These are phyloP conservation scores for Pilophorus perplexus DNA, from an alignment of 2,888 invertebrate species.

Conservation along the genomic window DNA sequence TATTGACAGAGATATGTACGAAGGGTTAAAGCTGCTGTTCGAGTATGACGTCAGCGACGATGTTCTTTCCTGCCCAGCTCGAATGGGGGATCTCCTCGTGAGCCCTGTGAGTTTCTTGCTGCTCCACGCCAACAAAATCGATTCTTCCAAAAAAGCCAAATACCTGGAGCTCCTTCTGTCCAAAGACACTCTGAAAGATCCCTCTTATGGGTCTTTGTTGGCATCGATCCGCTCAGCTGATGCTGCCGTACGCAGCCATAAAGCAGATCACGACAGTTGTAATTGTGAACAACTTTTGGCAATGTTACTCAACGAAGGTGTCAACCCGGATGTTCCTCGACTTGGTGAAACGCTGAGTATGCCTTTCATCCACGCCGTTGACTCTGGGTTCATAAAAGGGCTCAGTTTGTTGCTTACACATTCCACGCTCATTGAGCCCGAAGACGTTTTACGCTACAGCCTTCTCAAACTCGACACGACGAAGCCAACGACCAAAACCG, in stretches of 20 bases:
- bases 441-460: slow-evolving; percentile 1
- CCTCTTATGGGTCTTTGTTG: slow-evolving; percentile 2
- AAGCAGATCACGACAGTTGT: slow-evolving; percentile 27
- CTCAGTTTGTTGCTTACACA: slow-evolving; percentile 1
- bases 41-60: slow-evolving; percentile 39
- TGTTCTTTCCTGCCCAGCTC: slow-evolving; percentile 41
- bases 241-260: slow-evolving; percentile 36
- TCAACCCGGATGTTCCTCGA: slow-evolving; percentile 29
- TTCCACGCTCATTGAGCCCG: slow-evolving; percentile 24
- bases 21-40: slow-evolving; percentile 40
- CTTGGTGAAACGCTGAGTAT: background rate
- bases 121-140: slow-evolving; percentile 29
- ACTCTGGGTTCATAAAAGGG: slow-evolving; percentile 9
- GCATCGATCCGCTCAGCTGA: slow-evolving; percentile 20
- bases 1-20: slow-evolving; percentile 40
- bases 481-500: background rate
- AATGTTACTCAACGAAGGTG: slow-evolving; percentile 40
- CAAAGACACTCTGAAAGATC: slow-evolving; percentile 38
- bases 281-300: slow-evolving; percentile 34
- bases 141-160: slow-evolving; percentile 31
- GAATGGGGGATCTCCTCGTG: slow-evolving; percentile 39
- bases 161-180: slow-evolving; percentile 41
- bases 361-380: slow-evolving; percentile 15
- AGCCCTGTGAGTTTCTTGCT: slow-evolving; percentile 43
- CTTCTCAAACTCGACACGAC: background rate